Evolutionary conservation across 2,797 vertebrate species (phyloP).

Genomic region (Eptatretus atami): DNA sequence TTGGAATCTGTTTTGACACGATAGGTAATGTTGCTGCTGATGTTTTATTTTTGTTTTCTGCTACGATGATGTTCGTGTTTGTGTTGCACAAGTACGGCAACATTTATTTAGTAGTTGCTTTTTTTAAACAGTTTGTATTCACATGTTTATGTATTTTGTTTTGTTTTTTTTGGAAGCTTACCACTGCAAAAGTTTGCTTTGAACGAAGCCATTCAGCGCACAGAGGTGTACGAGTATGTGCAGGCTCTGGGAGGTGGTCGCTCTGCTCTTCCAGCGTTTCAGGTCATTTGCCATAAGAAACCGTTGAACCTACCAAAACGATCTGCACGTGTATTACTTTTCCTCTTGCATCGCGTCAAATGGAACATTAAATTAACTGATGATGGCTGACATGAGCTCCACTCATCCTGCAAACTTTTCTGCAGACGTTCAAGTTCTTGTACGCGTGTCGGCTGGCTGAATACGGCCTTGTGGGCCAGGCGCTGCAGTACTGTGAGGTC

Average conservation of each 20-base stretch:
- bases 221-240: slow-evolving; percentile 46
- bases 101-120: no score
- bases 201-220: slow-evolving; percentile 33
- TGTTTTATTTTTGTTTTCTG: no score
- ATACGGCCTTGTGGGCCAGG: slow-evolving; percentile 33
- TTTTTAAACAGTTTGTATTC: neutral
- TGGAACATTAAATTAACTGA: neutral
- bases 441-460: slow-evolving; percentile 48
- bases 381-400: neutral
- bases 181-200: slow-evolving; percentile 27
- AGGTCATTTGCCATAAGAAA: slow-evolving; percentile 20
- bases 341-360: neutral
- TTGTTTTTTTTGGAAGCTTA: slow-evolving; percentile 17
- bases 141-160: neutral
- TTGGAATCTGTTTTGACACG: no score
- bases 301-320: neutral
- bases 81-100: no score
- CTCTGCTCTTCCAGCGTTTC: slow-evolving; percentile 31
- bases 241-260: slow-evolving; percentile 23
- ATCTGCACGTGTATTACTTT: neutral
- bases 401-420: slow-evolving; percentile 6
- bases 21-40: no score
- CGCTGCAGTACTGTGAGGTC: slow-evolving; percentile 54
- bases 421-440: slow-evolving; percentile 47
- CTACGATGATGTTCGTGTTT: no score